Evolutionary conservation across 2,113 vertebrate genomes (phyloP), one percentile per base, ranked within the genome.

Genomic region (Pogona vitticeps): DNA sequence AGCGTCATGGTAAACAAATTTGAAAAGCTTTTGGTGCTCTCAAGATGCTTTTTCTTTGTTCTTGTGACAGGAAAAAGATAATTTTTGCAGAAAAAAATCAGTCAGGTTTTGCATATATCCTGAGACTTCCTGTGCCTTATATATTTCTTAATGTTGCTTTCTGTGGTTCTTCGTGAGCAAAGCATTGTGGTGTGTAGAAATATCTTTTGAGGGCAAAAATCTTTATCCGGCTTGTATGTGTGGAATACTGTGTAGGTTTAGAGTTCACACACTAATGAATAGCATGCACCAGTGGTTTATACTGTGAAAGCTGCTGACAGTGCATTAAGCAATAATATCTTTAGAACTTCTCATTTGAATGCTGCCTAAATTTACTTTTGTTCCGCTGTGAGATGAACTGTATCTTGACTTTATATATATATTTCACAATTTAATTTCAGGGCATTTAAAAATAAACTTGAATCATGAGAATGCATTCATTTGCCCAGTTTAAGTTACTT

Each of bases 281-380:
- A 89, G 80, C 1, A 70, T 75, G 87, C 73, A 86, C 82, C 40
- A 90, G 86, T 91, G 89, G 87, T 84, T 94, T 88, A 86, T 20
- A 89, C 42, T 76, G 3, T 89, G 76, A 79, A 92, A 88, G n/a
- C 36, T 90, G 65, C 70, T 90, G 73, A 86, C 68, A 26, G 21
- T 88, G 70, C 59, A 86, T 36, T 76, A 87, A 83, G 46, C 79
- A 76, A 86, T 75, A 84, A 85, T 89, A 75, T 82, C 36, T 56
- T 83, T 88, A 85, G 63, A 6, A 84, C 52, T 73, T 92, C 84
- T 85, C 46, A 88, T 95, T 94, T 93, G 88, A 89, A 88, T 93
- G 76, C 46, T 76, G 86, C 65, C 33, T 89, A 79, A 88, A 92
- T 93, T 85, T 88, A 86, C 78, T 90, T 40, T 77, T 84, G 58